phyloP scores from a whole-genome alignment of 1,140 invertebrate species.

The Thaumatotibia leucotreta region DNA sequence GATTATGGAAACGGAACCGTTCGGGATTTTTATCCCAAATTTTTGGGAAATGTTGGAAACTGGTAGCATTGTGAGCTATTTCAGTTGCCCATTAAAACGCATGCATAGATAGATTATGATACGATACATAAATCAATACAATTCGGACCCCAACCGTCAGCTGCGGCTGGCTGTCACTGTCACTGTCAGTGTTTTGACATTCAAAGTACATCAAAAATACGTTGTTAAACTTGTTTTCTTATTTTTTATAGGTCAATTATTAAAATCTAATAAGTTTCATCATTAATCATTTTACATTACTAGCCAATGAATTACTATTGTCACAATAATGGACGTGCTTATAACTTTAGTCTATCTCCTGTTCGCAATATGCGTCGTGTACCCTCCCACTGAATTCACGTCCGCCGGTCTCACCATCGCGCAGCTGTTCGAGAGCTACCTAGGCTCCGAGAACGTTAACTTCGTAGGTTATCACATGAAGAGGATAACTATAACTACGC shows the following conservation, averaged over 20 bases:
- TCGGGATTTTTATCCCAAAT: no score
- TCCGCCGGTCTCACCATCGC: conserved; percentile 85
- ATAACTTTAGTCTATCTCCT: conserved; percentile 82
- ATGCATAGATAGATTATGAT: no score
- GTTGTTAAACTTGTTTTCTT: not conserved
- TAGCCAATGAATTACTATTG: not conserved
- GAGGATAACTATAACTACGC: conserved; percentile 80
- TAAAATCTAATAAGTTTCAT: not conserved
- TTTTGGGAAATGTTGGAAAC: not conserved
- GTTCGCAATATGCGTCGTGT: conserved; percentile 82
- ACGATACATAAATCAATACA: not conserved
- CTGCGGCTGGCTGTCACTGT: not conserved
- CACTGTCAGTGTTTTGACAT: not conserved
- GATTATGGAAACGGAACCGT: no score
- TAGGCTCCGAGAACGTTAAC: conserved; percentile 82
- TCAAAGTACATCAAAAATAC: not conserved
- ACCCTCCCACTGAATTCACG: conserved; percentile 86
- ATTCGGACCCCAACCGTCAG: not conserved
- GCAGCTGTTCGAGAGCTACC: conserved; percentile 79
- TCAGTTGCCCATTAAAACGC: not conserved
- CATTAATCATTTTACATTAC: not conserved
- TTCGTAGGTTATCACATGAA: conserved; percentile 86
- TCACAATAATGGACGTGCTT: conserved; percentile 72
- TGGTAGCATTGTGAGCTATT: not conserved
- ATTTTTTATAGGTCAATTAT: not conserved